Evolutionary conservation across 2,888 invertebrate genomes (phyloP), one percentile per base, ranked within the genome.

Genomic region (Rhodophaea formosa): DNA sequence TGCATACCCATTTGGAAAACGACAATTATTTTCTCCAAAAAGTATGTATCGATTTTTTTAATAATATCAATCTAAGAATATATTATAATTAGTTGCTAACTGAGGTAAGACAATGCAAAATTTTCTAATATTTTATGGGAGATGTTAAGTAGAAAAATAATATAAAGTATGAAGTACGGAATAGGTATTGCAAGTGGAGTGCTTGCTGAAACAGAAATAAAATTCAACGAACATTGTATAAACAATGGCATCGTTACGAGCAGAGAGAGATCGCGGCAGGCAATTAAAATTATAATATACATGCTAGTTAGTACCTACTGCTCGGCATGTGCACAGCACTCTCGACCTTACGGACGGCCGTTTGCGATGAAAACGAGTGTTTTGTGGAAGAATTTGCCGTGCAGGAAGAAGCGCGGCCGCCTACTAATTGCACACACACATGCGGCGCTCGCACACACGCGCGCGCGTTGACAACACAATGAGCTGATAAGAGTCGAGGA

Each of bases 201-300:
- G 39, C 39, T 17, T n/a, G n/a, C 8, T 23, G 53, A 14, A 45
- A 55, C 43, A 43, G 30, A 63, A 62, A 62, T 63, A 57, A 65
- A 60, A 56, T 45, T 57, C 54, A 62, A 65, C 55, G 52, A 49
- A 59, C 49, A 55, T 60, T 62, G 61, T 62, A 59, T 63, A 65
- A 65, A 67, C 64, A 65, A 65, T 59, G 62, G 63, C 32, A n/a
- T 52, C 61, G 64, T 59, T 64, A 59, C 58, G 60, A 63, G 57
- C 59, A 47, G 53, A 42, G 57, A 57, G 56, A 44, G 42, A 56
- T 54, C 57, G 59, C 60, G 46, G 54, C 35, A 30, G 54, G 62
- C 66, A 62, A 66, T 66, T 66, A 63, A 62, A 63, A 62, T 62
- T 62, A 61, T 60, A 60, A 63, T 64, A 62, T 61, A 65, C 62